Evolutionary conservation across 30 jellyfish, hydroid and myxozoan genomes (phyloP).

Genomic region (Cassiopea andromeda): DNA sequence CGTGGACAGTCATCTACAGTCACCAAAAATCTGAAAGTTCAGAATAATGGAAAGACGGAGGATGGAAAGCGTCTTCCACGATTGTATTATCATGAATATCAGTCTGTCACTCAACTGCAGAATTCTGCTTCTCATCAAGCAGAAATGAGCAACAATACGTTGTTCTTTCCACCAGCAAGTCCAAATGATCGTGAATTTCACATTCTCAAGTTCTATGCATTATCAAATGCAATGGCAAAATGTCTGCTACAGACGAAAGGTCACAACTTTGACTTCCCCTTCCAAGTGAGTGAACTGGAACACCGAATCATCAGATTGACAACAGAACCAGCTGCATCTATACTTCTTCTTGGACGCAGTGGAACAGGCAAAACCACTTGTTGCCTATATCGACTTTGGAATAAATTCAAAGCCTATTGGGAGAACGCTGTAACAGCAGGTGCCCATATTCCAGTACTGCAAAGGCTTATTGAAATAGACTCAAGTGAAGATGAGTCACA

Average conservation of each 20-base stretch:
- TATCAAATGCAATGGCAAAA: constrained; percentile 72
- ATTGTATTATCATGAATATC: not conserved
- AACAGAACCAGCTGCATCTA: constrained; percentile 58
- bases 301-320: constrained; percentile 61
- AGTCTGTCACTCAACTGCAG: not conserved
- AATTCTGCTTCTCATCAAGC: not conserved
- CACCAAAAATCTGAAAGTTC: constrained; percentile 40
- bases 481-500: constrained; percentile 8
- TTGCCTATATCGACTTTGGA: constrained; percentile 90
- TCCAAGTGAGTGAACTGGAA: constrained; percentile 85
- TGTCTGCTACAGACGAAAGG: constrained; percentile 39
- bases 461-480: constrained; percentile 5
- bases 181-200: constrained; percentile 78
- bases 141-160: not conserved
- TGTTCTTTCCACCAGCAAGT: constrained; percentile 84
- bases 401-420: constrained; percentile 79
- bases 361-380: constrained; percentile 99
- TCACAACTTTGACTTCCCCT: constrained; percentile 72
- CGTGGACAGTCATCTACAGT: constrained; percentile 75
- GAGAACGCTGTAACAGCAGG: constrained; percentile 74
- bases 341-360: constrained; percentile 89
- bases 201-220: constrained; percentile 75
- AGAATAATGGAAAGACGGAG: not conserved
- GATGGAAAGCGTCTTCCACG: constrained; percentile 26
- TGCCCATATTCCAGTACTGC: constrained; percentile 67